Base-by-base conservation (phyloP, 1,140 invertebrate genomes). In the Papilio aristodemus region DNA sequence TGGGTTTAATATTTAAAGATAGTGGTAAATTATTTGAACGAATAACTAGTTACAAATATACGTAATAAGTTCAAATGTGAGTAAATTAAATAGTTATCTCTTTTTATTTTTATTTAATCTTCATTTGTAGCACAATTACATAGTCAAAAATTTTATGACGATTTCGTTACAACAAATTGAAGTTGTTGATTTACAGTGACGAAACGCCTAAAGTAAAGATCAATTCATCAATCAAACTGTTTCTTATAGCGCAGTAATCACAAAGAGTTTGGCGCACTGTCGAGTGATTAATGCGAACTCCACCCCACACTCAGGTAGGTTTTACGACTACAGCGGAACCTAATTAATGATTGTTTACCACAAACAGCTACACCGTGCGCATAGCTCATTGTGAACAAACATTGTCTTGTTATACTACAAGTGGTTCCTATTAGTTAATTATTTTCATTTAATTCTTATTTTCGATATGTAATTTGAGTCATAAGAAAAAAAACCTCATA, bases 341-440 rank as follows among this genome's bases (percentile, higher is more conserved):
- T 66, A 66, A 66, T 66, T 66, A 66, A 66, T 66, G 63, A 50
- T 32, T 66, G 63, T 66, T 66, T 66, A 66, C 63, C 63, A 66
- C 63, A 66, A 66, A 50, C 63, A 43, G 25, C 27, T 66, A 59
- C 58, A 59, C 27, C 32, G 17, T 19, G 39, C 62, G 37, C 38
- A 50, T 66, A 66, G 63, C 39, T 36, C 10, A 36, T 66, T 66
- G 32, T n/a, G 17, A 66, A 41, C 22, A 66, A 66, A 66, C 63
- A 66, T 4, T 66, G 25, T 50, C 27, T 58, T 58, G 25, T 14
- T 8, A 32, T 11, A 41, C 19, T 22, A 19, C 19, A 19, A 17
- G 2, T 50, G 0, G 11, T 50, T 50, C n/a, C 7, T 19, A 17
- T 6, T 19, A 50, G 3, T 19, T 19, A 50, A 50, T 19, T 41